Percentiles rank a stretch among this genome's conserved stretches.
Evolutionary conservation across 2,797 vertebrate genomes (phyloP).

Genomic region (Decapterus maruadsi): DNA sequence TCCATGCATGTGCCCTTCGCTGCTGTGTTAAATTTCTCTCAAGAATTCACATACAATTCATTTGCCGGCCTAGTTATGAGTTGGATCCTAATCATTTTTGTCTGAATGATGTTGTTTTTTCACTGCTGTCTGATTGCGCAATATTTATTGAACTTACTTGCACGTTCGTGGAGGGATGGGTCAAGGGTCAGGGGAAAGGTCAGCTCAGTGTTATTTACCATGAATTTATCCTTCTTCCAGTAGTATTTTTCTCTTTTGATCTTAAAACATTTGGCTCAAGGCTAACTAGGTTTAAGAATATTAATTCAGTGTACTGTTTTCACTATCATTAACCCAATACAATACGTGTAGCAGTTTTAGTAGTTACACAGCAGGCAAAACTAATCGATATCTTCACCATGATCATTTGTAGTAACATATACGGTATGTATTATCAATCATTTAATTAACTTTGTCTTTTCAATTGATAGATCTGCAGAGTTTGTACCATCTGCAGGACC

Average conservation of each 20-base stretch:
- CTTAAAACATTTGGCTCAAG: too few relatives aligned
- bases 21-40: not conserved
- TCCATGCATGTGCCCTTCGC: not conserved
- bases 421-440: not conserved
- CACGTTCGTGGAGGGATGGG: not conserved
- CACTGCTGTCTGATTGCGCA: too few relatives aligned
- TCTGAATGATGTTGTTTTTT: too few relatives aligned
- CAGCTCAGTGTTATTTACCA: too few relatives aligned
- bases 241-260: too few relatives aligned
- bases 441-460: not conserved
- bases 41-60: not conserved
- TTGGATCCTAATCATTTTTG: not conserved
- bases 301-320: not conserved
- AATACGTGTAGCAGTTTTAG: not conserved
- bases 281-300: not conserved
- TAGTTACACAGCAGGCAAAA: not conserved
- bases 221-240: too few relatives aligned
- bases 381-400: too few relatives aligned
- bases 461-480: slow-evolving; percentile 88
- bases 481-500: slow-evolving; percentile 82
- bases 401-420: too few relatives aligned
- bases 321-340: not conserved
- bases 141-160: too few relatives aligned
- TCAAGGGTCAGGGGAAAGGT: too few relatives aligned
- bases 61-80: too few relatives aligned